Conservation (phyloP, 2,888 invertebrate species). For the Lasioglossum marginatum region DNA sequence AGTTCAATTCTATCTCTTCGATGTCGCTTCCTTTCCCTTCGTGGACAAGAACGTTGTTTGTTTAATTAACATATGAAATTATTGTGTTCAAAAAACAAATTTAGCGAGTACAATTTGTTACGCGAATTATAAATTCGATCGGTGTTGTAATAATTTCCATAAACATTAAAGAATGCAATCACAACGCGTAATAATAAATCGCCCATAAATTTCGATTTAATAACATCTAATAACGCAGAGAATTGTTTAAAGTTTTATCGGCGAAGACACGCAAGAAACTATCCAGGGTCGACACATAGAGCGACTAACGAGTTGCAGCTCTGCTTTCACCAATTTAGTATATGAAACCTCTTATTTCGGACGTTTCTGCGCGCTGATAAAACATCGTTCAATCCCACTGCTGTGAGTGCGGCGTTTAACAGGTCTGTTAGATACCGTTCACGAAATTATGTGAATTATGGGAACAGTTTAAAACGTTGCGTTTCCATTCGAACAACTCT, state of each 20-base stretch:
- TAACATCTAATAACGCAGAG: not conserved
- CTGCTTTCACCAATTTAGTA: conserved; percentile 64
- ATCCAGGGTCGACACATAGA: conserved; percentile 20
- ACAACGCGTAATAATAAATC: not conserved
- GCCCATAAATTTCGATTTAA: not conserved
- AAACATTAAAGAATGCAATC: not conserved
- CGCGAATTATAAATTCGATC: not conserved
- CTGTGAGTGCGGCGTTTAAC: conserved; percentile 1
- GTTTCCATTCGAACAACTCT: too few species aligned
- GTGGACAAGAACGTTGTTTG: not conserved
- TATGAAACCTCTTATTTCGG: conserved; percentile 30
- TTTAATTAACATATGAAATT: not conserved
- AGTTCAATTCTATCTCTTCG: conserved; percentile 4
- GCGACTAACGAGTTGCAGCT: conserved; percentile 28
- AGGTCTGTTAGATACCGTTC: not conserved
- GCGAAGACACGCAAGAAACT: conserved; percentile 13
- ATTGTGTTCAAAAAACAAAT: too few species aligned
- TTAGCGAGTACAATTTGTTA: too few species aligned
- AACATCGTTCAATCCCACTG: conserved; percentile 23
- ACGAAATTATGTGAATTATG: not conserved
- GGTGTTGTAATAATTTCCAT: not conserved
- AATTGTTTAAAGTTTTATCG: not conserved
- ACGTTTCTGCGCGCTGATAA: conserved; percentile 12
- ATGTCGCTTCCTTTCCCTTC: not conserved
- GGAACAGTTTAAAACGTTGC: too few species aligned